Base-by-base conservation (phyloP, 1,140 invertebrate species). In the Ridgeia piscesae region DNA sequence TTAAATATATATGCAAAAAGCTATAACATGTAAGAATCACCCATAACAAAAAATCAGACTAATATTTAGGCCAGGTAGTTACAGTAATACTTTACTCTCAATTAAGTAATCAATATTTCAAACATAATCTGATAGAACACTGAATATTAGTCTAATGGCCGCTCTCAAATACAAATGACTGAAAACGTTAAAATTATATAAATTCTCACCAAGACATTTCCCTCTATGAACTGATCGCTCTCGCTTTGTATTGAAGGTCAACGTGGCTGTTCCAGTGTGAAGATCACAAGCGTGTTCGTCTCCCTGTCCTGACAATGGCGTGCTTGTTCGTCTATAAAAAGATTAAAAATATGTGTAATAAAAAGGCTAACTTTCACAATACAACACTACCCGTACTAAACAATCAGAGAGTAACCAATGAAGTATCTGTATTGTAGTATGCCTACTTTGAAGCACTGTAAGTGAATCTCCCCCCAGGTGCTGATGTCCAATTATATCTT, bases 161-260 rank as follows among this genome's bases (percentile, higher is more conserved):
- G n/a, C n/a, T n/a, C n/a, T n/a, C n/a, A n/a, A 6, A 42, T 11
- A 6, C 58, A 77, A 77, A 77, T 31, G 58, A 21, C 58, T 77
- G 27, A 77, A 31, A 77, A 77, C 27, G 27, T 4, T 77, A 77
- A 77, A 77, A 77, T 77, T 8, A 14, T 90, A 77, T 92, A 77
- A 88, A 34, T 48, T 92, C 92, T 96, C 92, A 94, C 95, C 94
- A 48, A 95, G 50, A 94, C 95, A 95, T 90, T 93, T 95, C 33
- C 95, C 95, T 42, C 95, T 94, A 89, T 95, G 93, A 77, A 95
- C 93, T 33, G 93, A 93, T 77, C 94, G 94, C 35, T 95, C 94
- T 50, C 91, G 88, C 92, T 94, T 95, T 58, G 94, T 95, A 92
- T 93, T 94, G 89, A 95, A 95, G 21, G 93, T 93, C 88, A 95